Base-by-base conservation (phyloP, 2,797 vertebrate genomes). In the Orestias chungarensis region DNA sequence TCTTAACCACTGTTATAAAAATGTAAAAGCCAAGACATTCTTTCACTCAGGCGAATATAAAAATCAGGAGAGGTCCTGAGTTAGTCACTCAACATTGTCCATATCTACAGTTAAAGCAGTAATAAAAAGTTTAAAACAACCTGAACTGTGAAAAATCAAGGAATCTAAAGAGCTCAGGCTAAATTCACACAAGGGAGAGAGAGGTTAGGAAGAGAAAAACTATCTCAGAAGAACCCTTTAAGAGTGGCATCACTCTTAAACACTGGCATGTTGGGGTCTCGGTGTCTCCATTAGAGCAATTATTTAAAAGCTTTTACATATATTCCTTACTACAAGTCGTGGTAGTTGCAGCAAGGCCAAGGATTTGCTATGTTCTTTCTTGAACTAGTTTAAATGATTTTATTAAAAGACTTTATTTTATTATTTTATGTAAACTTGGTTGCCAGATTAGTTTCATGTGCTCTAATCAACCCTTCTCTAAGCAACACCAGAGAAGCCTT, bases 391-490 rank as follows among this genome's bases (percentile, higher is more conserved):
- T 47, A 38, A 62, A n/a, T n/a, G 11, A 14, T 40, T n/a, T 38
- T n/a, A n/a, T n/a, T n/a, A n/a, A n/a, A n/a, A n/a, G n/a, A n/a
- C n/a, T n/a, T n/a, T n/a, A n/a, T n/a, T n/a, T n/a, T n/a, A n/a
- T n/a, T n/a, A n/a, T n/a, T n/a, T n/a, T n/a, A 66, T 31, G 9
- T 31, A 31, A 65, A 12, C 17, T 31, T 47, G 23, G 64, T 47
- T 23, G 12, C 27, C 29, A 31, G 15, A 47, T 29, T 23, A 23
- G n/a, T 14, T 11, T n/a, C 10, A 17, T 10, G 33, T 52, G 17
- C 4, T 17, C n/a, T 68, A 3, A 18, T 18, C 6, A 25, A 54
- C 11, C 66, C 35, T 68, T 68, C 66, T 76, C 49, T 78, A 11
- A 70, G 59, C 46, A 17, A 44, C 31, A 52, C 17, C 2, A 42